A percentile compares a stretch with the other conserved stretches of the same genome.
These are phyloP conservation scores for Pectinophora gossypiella DNA, from an alignment of 1,140 invertebrate genomes.

Conservation along the genomic window DNA sequence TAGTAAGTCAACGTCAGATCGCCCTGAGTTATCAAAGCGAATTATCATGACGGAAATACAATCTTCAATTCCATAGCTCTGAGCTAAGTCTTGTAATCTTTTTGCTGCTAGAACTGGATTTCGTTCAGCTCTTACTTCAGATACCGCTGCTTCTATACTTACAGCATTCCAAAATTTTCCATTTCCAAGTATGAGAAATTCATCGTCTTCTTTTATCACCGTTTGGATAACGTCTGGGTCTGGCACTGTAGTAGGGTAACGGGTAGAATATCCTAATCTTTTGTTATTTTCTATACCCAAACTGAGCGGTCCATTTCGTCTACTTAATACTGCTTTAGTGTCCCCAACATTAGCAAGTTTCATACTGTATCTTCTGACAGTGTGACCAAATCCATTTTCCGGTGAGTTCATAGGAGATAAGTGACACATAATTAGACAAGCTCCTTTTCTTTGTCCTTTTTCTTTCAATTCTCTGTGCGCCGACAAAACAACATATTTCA, in stretches of 20 bases:
- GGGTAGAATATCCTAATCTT: constrained; percentile 79
- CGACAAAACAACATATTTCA: constrained; percentile 88
- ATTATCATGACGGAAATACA: constrained; percentile 88
- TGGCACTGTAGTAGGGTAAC: constrained; percentile 80
- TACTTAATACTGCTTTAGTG: constrained; percentile 82
- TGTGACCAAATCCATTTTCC: constrained; percentile 68
- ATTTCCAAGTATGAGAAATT: constrained; percentile 88
- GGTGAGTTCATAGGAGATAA: constrained; percentile 76
- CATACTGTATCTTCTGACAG: constrained; percentile 77
- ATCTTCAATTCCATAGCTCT: constrained; percentile 87
- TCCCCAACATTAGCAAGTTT: constrained; percentile 85
- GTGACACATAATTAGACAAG: constrained; percentile 84
- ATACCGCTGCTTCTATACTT: constrained; percentile 83
- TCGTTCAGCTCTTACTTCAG: constrained; percentile 83
- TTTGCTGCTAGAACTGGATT: constrained; percentile 88
- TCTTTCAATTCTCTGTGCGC: constrained; percentile 85
- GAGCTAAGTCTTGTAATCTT: constrained; percentile 86
- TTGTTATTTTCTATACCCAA: constrained; percentile 76
- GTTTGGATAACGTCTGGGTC: constrained; percentile 87
- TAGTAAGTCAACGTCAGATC: constrained; percentile 82
- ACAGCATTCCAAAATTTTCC: constrained; percentile 87
- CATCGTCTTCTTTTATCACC: constrained; percentile 85
- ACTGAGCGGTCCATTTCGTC: constrained; percentile 78
- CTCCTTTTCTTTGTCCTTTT: constrained; percentile 81
- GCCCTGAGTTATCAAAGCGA: constrained; percentile 77